phyloP scores from a whole-genome alignment of 1,140 invertebrate genomes.

The Polyergus mexicanus region DNA sequence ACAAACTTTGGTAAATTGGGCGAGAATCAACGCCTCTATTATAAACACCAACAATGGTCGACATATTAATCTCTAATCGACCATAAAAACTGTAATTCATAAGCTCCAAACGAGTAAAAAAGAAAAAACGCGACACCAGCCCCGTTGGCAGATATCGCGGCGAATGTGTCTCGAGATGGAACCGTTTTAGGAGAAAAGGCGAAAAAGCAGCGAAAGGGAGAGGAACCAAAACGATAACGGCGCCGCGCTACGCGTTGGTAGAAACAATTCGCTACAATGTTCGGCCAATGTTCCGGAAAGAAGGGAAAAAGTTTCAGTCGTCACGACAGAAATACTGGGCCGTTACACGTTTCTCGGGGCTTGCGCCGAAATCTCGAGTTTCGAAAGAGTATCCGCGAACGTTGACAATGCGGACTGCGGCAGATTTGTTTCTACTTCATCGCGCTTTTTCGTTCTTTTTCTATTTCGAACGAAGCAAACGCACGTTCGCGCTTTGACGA shows the following conservation, averaged over 20 bases:
- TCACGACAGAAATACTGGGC: conserved; percentile 72
- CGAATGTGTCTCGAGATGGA: conserved; percentile 32
- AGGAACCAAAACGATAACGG: conserved; percentile 72
- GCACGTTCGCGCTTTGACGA: neutral
- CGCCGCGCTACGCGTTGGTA: conserved; percentile 40
- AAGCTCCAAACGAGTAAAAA: conserved; percentile 43
- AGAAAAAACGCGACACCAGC: conserved; percentile 37
- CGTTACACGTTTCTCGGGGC: conserved; percentile 61
- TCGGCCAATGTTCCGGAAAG: conserved; percentile 75
- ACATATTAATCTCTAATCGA: conserved; percentile 71
- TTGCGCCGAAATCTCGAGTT: conserved; percentile 48
- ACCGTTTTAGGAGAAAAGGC: conserved; percentile 17
- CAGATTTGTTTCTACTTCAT: conserved; percentile 32
- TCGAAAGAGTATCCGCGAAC: conserved; percentile 69
- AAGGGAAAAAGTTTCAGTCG: conserved; percentile 72
- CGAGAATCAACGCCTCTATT: conserved; percentile 47
- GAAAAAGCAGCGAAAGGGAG: conserved; percentile 20
- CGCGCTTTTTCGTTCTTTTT: conserved; percentile 36
- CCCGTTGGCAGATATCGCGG: conserved; percentile 61
- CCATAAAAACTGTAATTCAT: conserved; percentile 61
- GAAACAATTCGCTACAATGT: conserved; percentile 75
- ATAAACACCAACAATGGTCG: conserved; percentile 55
- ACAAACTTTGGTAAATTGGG: conserved; percentile 50
- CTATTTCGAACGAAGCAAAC: neutral
- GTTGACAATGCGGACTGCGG: conserved; percentile 43